Base-by-base conservation (phyloP, 1,140 invertebrate genomes). In the Orchesella cincta region DNA sequence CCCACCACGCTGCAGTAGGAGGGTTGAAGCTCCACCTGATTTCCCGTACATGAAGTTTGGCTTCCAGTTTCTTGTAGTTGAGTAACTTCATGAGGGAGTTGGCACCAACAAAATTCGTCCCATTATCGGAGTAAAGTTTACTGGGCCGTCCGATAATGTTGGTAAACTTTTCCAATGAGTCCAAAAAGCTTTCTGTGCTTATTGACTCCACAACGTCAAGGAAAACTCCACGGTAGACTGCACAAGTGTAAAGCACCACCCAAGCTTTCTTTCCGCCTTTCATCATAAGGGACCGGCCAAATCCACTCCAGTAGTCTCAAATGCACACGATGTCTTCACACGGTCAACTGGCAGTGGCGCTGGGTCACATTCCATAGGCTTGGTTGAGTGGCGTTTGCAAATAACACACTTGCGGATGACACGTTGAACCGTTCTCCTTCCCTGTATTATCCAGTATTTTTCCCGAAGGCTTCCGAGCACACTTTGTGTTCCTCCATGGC, bases 1-100 rank as follows among this genome's bases (percentile, higher is more conserved):
- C 85, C 83, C 84, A 85, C 85, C 86, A 87, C 20, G 86, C 80
- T 3, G 85, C 83, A 57, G 78, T 79, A n/a, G 83, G 83, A 23
- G 84, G 83, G 76, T 83, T 85, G 78, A 85, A 86, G 39, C 76
- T 78, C 85, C 86, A 87, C 29, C 79, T 34, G 36, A 85, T 83
- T 12, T 67, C 73, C 36, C 77, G 52, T 39, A 34, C 46, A 20
- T n/a, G 39, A 33, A 28, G 1, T 28, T 26, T 20, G 8, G 20
- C 20, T 29, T 78, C 31, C 46, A 78, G 35, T 1, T 1, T 14
- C 26, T 73, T 18, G 51, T 51, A n/a, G 74, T 78, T 72, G 80
- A 82, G 26, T 84, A 33, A 23, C 82, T 75, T 51, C 23, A 83
- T 76, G 1, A 76, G 28, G 39, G 83, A 82, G 29, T 74, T 57